Evolutionary conservation across 2,113 vertebrate genomes (phyloP).

Genomic region (Notothenia coriiceps): DNA sequence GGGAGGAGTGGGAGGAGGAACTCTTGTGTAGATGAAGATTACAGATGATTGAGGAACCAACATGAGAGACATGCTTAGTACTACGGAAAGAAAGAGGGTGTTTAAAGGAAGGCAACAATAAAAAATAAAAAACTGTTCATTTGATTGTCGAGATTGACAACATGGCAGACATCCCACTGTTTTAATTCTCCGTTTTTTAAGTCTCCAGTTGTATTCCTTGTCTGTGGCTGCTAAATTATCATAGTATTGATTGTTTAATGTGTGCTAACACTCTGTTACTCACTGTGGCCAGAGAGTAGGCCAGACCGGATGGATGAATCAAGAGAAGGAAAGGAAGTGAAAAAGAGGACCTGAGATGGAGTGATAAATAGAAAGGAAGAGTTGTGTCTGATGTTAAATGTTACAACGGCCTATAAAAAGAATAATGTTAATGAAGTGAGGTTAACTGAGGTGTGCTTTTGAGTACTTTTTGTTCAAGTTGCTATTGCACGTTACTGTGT

Average conservation of each 20-base stretch:
- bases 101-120: background rate
- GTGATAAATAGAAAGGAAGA: constrained; percentile 12
- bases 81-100: background rate
- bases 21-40: constrained; percentile 23
- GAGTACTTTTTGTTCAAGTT: constrained; percentile 24
- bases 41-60: constrained; percentile 11
- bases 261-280: constrained; percentile 11
- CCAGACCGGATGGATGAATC: constrained; percentile 27
- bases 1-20: background rate
- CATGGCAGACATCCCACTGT: background rate
- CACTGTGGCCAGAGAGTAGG: constrained; percentile 2
- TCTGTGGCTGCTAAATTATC: constrained; percentile 55
- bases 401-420: background rate
- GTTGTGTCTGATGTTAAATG: background rate
- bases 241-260: constrained; percentile 41
- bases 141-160: background rate
- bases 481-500: constrained; percentile 40
- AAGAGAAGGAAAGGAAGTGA: constrained; percentile 36
- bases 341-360: constrained; percentile 59
- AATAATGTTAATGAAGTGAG: constrained; percentile 27
- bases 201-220: constrained; percentile 11
- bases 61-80: background rate
- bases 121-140: background rate
- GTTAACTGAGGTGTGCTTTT: constrained; percentile 11
- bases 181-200: background rate